Percentiles rank a stretch among this genome's conserved stretches.
Conservation (phyloP, 1,140 invertebrate species). For the Pseudachorutes palmiensis region DNA sequence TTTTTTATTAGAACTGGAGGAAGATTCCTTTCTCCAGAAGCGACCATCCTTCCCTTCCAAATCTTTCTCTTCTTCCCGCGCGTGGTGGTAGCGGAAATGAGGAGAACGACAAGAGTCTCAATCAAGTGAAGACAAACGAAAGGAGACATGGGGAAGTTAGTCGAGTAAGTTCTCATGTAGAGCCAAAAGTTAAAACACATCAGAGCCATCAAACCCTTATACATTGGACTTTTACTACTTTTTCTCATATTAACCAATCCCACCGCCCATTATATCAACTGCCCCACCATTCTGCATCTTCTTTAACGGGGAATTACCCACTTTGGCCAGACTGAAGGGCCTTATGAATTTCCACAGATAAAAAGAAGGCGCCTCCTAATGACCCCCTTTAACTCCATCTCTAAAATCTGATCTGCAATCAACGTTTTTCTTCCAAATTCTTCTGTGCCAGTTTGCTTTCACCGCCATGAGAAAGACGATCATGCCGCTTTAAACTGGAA, state of each 20-base stretch:
- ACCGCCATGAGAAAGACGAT: no score
- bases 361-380: slow-evolving; percentile 21
- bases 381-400: slow-evolving; percentile 4
- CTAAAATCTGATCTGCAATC: no score
- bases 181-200: slow-evolving; percentile 1
- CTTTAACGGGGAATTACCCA: neutral
- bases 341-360: no score
- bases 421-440: no score
- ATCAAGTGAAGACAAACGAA: slow-evolving; percentile 31
- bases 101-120: slow-evolving; percentile 35
- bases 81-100: slow-evolving; percentile 31
- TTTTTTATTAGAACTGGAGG: neutral
- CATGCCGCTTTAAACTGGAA: no score
- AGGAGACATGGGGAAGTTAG: slow-evolving; percentile 19
- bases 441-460: no score
- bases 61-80: no score
- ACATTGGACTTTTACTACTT: neutral
- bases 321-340: neutral
- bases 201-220: slow-evolving; percentile 15
- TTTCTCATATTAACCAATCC: neutral
- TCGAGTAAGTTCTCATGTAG: neutral
- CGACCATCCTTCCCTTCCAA: no score
- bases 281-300: neutral
- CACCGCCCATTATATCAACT: slow-evolving; percentile 10
- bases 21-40: no score